Base-by-base conservation (phyloP, 2,888 invertebrate species). In the Liodrosophila aerea region DNA sequence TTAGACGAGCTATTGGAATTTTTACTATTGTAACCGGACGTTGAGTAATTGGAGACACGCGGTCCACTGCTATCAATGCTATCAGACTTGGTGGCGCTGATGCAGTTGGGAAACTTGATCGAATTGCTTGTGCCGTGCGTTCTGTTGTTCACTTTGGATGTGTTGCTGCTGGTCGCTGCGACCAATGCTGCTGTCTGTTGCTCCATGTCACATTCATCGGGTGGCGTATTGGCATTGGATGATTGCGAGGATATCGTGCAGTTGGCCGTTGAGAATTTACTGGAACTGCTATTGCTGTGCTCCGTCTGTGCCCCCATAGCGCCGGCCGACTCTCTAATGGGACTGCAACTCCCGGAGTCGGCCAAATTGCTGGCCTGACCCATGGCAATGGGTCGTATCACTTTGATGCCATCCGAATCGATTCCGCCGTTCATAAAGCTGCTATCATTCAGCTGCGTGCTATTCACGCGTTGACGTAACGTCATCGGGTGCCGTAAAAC, bases 401-500 rank as follows among this genome's bases (percentile, higher is more conserved):
- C 77, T 76, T 89, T 90, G 15, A 89, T 81, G 63, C 88, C 89
- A 62, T 88, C 88, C 15, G 82, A 64, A 63, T 87, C 83, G 36
- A 88, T 49, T 27, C 87, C 88, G 39, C 90, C 90, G 54, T 90
- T 90, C 59, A 88, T 71, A 62, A 86, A 87, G 53, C 87, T 82
- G 58, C 74, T 76, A 13, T 68, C 90, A 63, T 90, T 90, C 52
- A 88, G 61, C 81, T 83, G 64, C 67, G 76, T 61, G 51, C 68
- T 68, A 47, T 88, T 88, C n/a, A 88, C 87, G n/a, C 89, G 88
- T 51, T 89, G 90, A 2, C 89, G 77, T 43, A 90, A 63, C 13
- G 88, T 81, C 43, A 90, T 54, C 5, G 96, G 95, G 85, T 95
- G 95, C 76, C 94, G 91, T 54, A 99, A 91, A 57, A 98, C 94